A percentile compares a stretch with the other conserved stretches of the same genome.
These are phyloP conservation scores for Radopholus similis DNA, from an alignment of 1,140 invertebrate species.

Conservation along the genomic window DNA sequence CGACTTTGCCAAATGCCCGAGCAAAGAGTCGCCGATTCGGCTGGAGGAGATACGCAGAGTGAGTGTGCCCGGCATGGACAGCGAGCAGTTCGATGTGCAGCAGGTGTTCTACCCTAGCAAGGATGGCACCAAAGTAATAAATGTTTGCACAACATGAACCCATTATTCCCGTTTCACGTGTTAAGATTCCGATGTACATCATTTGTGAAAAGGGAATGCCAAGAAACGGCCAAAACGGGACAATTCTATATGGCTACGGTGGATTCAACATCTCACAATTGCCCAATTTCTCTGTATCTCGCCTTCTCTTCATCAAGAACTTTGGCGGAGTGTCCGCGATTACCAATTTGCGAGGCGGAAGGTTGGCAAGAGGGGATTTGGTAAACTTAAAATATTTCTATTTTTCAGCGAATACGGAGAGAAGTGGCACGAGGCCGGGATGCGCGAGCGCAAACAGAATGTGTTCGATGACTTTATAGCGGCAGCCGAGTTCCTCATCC, in stretches of 20 bases:
- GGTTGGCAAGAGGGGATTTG: too few species aligned
- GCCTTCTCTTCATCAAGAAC: conserved; percentile 82
- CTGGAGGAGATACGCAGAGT: conserved; percentile 77
- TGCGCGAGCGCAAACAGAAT: conserved; percentile 90
- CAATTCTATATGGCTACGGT: conserved; percentile 89
- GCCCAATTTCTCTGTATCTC: conserved; percentile 76
- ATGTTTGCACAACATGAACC: not conserved
- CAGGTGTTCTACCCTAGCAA: conserved; percentile 91
- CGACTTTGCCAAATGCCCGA: conserved; percentile 71
- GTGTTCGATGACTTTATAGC: conserved; percentile 92
- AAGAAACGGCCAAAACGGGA: conserved; percentile 71
- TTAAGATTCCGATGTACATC: conserved; percentile 86
- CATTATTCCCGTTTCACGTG: not conserved
- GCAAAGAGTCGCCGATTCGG: conserved; percentile 65
- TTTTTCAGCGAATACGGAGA: conserved; percentile 79
- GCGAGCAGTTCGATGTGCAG: conserved; percentile 74
- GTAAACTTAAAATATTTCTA: not conserved
- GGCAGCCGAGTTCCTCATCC: conserved; percentile 83
- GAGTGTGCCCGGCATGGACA: conserved; percentile 77
- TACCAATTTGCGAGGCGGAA: conserved; percentile 90
- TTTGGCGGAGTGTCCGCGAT: conserved; percentile 82
- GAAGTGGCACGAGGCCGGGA: conserved; percentile 88
- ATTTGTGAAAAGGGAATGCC: conserved; percentile 73
- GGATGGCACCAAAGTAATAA: conserved; percentile 76
- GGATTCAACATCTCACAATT: conserved; percentile 89